Conservation (phyloP, 2,888 invertebrate species). For the Pachydiplax longipennis region DNA sequence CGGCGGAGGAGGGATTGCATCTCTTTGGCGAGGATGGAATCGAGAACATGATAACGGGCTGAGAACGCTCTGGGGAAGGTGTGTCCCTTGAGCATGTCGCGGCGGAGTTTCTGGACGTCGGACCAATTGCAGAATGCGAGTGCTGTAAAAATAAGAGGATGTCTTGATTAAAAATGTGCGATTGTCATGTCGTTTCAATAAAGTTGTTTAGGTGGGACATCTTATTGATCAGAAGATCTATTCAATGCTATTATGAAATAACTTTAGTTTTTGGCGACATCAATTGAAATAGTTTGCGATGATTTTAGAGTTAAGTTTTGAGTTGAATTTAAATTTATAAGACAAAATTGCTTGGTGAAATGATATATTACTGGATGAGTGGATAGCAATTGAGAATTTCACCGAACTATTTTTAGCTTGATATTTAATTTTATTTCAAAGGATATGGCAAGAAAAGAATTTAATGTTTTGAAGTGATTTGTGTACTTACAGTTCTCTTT, state of each 20-base stretch:
- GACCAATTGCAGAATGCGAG: constrained; percentile 76
- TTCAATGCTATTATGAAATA: no score
- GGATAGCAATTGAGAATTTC: no score
- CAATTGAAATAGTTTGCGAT: no score
- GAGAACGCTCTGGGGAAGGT: constrained; percentile 68
- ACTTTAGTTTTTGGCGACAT: no score
- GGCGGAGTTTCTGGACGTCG: constrained; percentile 66
- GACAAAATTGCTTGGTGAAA: no score
- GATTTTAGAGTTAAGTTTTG: no score
- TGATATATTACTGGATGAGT: no score
- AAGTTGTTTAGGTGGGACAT: background rate
- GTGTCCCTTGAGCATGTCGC: constrained; percentile 67
- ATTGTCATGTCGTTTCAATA: background rate
- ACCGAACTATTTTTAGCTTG: no score
- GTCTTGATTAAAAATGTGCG: background rate
- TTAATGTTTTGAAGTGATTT: background rate
- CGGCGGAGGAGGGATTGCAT: constrained; percentile 54
- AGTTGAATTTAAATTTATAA: no score
- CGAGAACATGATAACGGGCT: constrained; percentile 63
- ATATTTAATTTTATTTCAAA: no score
- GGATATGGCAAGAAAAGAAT: no score
- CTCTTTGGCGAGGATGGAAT: constrained; percentile 62
- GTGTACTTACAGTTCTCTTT: constrained; percentile 72
- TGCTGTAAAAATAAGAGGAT: constrained; percentile 60
- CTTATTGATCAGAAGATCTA: background rate